Evolutionary conservation across 2,113 vertebrate species (phyloP).

Genomic region (Nasalis larvatus): DNA sequence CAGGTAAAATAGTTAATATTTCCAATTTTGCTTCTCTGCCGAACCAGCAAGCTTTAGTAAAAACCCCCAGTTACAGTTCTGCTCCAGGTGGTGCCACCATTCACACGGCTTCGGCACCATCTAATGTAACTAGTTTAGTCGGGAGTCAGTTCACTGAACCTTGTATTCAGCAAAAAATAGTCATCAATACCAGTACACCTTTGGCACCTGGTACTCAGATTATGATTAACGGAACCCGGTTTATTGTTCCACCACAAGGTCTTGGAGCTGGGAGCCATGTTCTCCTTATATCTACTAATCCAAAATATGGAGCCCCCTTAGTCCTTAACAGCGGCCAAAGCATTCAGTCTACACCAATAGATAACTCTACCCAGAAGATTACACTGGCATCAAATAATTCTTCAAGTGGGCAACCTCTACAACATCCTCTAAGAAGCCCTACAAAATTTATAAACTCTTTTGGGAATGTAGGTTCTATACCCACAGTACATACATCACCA

Average conservation of each 20-base stretch:
- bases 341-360: constrained; percentile 61
- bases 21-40: constrained; percentile 73
- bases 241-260: constrained; percentile 96
- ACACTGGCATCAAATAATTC: constrained; percentile 78
- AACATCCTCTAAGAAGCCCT: constrained; percentile 82
- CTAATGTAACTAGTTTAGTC: constrained; percentile 70
- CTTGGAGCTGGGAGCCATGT: constrained; percentile 95
- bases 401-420: constrained; percentile 78
- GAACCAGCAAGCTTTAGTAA: constrained; percentile 79
- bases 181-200: constrained; percentile 93
- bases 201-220: constrained; percentile 97
- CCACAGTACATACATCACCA: constrained; percentile 86
- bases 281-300: constrained; percentile 90
- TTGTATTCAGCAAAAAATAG: constrained; percentile 92
- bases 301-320: constrained; percentile 83
- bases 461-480: constrained; percentile 84
- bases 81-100: constrained; percentile 59
- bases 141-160: constrained; percentile 81
- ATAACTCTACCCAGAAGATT: constrained; percentile 79
- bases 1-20: constrained; percentile 78
- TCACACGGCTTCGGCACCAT: constrained; percentile 74
- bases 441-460: constrained; percentile 88
- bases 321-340: constrained; percentile 76
- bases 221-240: constrained; percentile 92
- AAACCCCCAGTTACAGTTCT: constrained; percentile 69